Conservation (phyloP, 2,888 invertebrate genomes). For the Scaptomyza parva region DNA sequence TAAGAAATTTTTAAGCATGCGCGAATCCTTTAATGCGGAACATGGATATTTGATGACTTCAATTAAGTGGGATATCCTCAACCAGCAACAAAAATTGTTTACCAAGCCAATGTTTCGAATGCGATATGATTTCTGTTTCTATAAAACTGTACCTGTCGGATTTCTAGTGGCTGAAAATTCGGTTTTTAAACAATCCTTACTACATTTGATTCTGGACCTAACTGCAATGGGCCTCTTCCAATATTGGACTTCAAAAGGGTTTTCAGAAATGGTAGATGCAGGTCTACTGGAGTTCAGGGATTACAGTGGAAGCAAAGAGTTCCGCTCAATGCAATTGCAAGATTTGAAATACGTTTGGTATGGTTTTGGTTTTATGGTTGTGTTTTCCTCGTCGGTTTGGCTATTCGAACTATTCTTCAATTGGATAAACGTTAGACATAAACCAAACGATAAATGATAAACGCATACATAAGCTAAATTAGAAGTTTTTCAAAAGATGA, state of each 20-base stretch:
- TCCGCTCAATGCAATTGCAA: constrained; percentile 67
- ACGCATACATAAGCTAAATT: not conserved
- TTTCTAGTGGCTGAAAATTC: constrained; percentile 80
- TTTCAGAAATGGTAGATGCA: constrained; percentile 69
- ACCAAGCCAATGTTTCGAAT: constrained; percentile 70
- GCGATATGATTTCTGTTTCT: constrained; percentile 74
- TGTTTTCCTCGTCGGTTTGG: constrained; percentile 54
- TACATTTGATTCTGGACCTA: constrained; percentile 64
- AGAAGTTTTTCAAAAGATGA: not conserved
- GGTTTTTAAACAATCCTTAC: constrained; percentile 62
- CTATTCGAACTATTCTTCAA: constrained; percentile 47
- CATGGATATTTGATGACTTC: constrained; percentile 72
- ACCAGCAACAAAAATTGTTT: constrained; percentile 79
- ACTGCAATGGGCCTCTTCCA: constrained; percentile 59
- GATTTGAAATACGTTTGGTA: constrained; percentile 76
- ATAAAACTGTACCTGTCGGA: constrained; percentile 67
- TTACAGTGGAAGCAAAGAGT: constrained; percentile 56
- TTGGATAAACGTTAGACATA: constrained; percentile 1
- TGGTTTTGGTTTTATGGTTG: constrained; percentile 61
- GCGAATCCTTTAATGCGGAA: constrained; percentile 70
- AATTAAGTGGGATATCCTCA: constrained; percentile 71
- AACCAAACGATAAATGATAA: too few species aligned
- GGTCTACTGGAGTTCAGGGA: constrained; percentile 63
- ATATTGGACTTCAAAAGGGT: constrained; percentile 64
- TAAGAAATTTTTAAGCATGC: constrained; percentile 51